A percentile compares a stretch with the other conserved stretches of the same genome.
Conservation (phyloP, 2,113 vertebrate genomes). For the Panthera uncia region DNA sequence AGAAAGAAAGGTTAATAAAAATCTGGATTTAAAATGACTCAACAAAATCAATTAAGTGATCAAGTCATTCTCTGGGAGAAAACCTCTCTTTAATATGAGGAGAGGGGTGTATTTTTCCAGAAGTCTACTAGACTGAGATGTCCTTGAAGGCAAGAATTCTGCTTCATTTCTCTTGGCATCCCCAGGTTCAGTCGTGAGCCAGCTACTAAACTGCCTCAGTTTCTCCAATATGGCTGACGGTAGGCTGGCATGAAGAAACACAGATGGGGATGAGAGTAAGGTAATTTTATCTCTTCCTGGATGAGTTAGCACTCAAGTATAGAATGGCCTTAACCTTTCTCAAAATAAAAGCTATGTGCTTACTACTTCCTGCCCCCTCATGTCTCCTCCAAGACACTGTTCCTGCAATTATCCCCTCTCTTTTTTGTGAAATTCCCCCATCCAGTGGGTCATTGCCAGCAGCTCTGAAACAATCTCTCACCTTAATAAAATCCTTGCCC, state of each 20-base stretch:
- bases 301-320: fast-evolving
- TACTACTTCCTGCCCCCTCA: fast-evolving
- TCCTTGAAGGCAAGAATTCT: background rate
- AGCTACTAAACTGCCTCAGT: background rate
- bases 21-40: slow-evolving; percentile 33
- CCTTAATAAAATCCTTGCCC: background rate
- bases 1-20: slow-evolving; percentile 67
- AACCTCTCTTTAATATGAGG: background rate
- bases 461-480: background rate
- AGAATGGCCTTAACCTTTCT: background rate
- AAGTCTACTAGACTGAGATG: background rate
- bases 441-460: background rate
- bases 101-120: background rate
- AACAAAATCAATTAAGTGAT: background rate
- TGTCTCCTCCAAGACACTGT: fast-evolving
- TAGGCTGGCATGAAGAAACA: background rate
- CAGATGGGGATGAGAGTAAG: background rate
- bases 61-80: background rate
- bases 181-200: background rate
- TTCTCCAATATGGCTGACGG: background rate
- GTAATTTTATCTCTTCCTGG: background rate
- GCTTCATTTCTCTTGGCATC: background rate
- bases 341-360: background rate
- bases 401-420: background rate
- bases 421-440: background rate